These are phyloP conservation scores for Dicycla oo DNA, from an alignment of 2,888 invertebrate species.

Conservation along the genomic window DNA sequence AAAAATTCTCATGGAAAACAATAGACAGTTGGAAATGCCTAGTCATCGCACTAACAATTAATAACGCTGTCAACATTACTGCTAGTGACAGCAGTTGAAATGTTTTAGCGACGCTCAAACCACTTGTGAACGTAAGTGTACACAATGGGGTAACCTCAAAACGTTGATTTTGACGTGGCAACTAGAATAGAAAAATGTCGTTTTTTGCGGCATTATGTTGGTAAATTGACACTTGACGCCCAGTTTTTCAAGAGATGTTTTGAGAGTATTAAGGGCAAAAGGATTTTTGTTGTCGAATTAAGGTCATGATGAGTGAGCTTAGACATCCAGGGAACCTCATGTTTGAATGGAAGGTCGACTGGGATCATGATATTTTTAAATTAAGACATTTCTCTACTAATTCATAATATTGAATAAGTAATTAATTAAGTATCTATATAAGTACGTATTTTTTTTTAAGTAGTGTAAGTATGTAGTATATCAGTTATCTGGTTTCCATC, in stretches of 20 bases:
- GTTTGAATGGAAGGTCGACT: constrained; percentile 2
- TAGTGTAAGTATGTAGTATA: no score
- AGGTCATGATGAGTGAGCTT: constrained; percentile 29
- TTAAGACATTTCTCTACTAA: not conserved
- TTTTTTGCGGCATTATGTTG: constrained; percentile 19
- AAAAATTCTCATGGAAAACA: constrained; percentile 44
- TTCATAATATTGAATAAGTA: no score
- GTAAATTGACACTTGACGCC: constrained; percentile 34
- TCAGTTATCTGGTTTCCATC: no score
- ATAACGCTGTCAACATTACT: constrained; percentile 61
- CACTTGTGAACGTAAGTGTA: constrained; percentile 45
- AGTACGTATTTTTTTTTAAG: no score
- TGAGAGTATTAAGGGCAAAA: constrained; percentile 24
- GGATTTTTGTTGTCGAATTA: constrained; percentile 33
- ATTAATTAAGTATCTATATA: no score
- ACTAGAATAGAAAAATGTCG: constrained; percentile 32
- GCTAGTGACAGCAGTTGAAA: constrained; percentile 57
- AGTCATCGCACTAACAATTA: constrained; percentile 63
- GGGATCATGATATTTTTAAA: not conserved
- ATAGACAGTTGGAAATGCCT: constrained; percentile 45
- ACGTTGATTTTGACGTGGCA: constrained; percentile 51
- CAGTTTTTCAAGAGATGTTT: constrained; percentile 24
- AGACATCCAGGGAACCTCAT: constrained; percentile 16
- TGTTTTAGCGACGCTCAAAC: constrained; percentile 49
- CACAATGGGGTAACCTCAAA: constrained; percentile 49